Base-by-base conservation (phyloP, 2,888 invertebrate genomes). In the Cataglyphis cursor region DNA sequence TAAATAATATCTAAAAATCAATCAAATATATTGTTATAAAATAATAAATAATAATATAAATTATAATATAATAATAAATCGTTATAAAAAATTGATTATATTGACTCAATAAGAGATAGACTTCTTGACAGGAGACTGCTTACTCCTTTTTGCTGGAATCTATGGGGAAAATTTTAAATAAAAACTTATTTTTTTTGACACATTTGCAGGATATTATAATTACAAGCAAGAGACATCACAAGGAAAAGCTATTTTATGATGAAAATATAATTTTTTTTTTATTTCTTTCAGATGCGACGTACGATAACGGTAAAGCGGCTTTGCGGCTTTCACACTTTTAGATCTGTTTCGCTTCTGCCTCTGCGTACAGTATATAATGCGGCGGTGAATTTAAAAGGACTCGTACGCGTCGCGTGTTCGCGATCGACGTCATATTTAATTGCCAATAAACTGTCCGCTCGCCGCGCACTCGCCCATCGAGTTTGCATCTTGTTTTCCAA, bases 351-450 rank as follows among this genome's bases (percentile, higher is more conserved):
- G 51, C 70, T 74, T 65, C 15, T 73, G 73, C 61, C 54, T 54
- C 64, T 18, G 41, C 12, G 12, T 41, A 3, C 10, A 41, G 31
- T 41, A 59, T 12, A 66, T 28, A 6, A 41, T 12, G n/a, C 73
- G 84, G 85, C 89, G 88, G 89, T 87, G 48, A 57, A 83, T 72
- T 90, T 90, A 89, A 90, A 91, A 88, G 64, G 80, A 82, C 81
- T 66, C 73, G 74, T 57, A 82, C 62, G 72, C 82, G 68, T 66
- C 83, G 31, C 70, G 57, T 44, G 86, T 84, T 87, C 87, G 51
- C 51, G 78, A 88, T 88, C 44, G 48, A 84, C 87, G 86, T 90
- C 89, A 88, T 88, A 88, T 90, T 92, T 91, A 90, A 91, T 92
- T 89, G 89, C 84, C 87, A 87, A 87, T 89, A 88, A 89, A 90